Conservation (phyloP, 2,113 vertebrate genomes). For the Silurus asotus region DNA sequence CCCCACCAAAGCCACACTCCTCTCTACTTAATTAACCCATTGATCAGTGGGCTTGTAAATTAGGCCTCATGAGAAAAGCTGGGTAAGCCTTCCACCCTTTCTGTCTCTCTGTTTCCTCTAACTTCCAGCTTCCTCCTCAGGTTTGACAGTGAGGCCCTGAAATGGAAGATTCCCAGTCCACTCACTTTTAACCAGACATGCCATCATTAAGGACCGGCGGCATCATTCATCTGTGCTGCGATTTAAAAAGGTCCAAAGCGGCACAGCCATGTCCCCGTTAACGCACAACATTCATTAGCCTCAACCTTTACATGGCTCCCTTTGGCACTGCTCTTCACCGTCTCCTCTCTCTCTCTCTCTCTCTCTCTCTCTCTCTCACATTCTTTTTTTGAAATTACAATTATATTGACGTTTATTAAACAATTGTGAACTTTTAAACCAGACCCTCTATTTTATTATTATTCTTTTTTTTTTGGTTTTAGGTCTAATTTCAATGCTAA, state of each 20-base stretch:
- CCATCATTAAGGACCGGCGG: conserved; percentile 36
- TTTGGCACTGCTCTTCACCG: conserved; percentile 55
- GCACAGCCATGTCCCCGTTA: conserved; percentile 56
- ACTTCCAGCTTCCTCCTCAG: conserved; percentile 7
- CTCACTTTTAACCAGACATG: conserved; percentile 34
- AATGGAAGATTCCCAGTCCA: neutral
- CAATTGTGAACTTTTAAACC: too few species aligned
- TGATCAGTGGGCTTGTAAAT: conserved; percentile 72
- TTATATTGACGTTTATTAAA: too few species aligned
- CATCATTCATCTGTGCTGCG: conserved; percentile 32
- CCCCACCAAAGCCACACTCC: conserved; percentile 4
- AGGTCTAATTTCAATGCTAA: neutral
- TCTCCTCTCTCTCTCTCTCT: neutral
- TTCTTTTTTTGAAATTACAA: too few species aligned
- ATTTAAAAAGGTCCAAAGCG: conserved; percentile 24
- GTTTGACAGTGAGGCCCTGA: conserved; percentile 26
- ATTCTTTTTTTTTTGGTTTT: neutral
- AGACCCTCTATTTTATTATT: neutral
- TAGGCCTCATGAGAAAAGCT: conserved; percentile 61
- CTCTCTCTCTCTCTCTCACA: too few species aligned
- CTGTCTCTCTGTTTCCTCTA: neutral
- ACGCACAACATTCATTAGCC: conserved; percentile 64
- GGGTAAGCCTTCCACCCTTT: conserved; percentile 47
- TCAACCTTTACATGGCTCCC: conserved; percentile 61
- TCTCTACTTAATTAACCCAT: conserved; percentile 73